Base-by-base conservation (phyloP, 2,888 invertebrate genomes). In the Tiliacea aurago region DNA sequence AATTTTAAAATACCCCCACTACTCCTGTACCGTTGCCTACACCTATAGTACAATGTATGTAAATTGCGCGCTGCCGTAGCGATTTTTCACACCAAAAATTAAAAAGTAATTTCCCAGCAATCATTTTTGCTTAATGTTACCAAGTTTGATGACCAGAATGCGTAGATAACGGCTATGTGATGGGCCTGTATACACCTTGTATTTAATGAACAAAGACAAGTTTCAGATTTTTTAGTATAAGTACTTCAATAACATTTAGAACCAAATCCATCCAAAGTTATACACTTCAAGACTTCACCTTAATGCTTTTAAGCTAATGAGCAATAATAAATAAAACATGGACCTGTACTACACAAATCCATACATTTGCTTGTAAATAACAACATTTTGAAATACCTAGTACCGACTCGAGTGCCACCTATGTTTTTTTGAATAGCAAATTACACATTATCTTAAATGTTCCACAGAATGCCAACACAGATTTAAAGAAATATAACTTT, bases 401-500 rank as follows among this genome's bases (percentile, higher is more conserved):
- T 55, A 55, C 28, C 41, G 15, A 47, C 47, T 80, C 70, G 71
- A 84, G 62, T 75, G 70, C 74, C 64, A 83, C 71, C 78, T 69
- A 84, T 84, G 79, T 85, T 85, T 84, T 85, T 84, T 78, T 73
- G 79, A 78, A 84, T 86, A 85, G 83, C 87, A 88, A 89, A 88
- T 88, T 81, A 89, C 81, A 84, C 78, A 89, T 90, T 83, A 84
- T 75, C 63, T 70, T 74, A 68, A 79, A 84, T 55, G 74, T 80
- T 73, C 73, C 62, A 68, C 76, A 74, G 76, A 82, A 88, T 86
- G 74, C 82, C 81, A 89, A 86, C 87, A 79, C 80, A 83, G 86
- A 87, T 89, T 90, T 88, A 73, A 82, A 85, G 86, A 88, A 91
- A 91, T 91, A 89, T 88, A 89, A 92, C 89, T 91, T 92, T 89